These are phyloP conservation scores for Metopia argyrocephala DNA, from an alignment of 2,888 invertebrate genomes.

Conservation along the genomic window DNA sequence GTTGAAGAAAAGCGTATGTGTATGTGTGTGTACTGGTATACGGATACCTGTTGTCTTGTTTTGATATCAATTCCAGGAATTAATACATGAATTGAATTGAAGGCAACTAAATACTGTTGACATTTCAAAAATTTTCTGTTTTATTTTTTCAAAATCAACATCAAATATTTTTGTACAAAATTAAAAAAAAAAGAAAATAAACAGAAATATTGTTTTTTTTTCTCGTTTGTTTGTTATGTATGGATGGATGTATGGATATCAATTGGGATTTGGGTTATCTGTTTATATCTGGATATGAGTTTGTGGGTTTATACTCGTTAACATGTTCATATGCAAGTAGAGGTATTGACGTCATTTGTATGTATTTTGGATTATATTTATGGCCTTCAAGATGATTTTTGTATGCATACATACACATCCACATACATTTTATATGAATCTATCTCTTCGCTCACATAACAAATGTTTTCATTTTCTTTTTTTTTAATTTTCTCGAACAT, in stretches of 20 bases:
- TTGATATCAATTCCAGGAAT: slow-evolving; percentile 48
- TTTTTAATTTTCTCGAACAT: not conserved
- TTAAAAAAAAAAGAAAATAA: slow-evolving; percentile 22
- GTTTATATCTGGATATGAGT: not conserved
- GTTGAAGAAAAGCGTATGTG: not conserved
- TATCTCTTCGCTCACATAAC: not conserved
- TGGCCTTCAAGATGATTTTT: slow-evolving; percentile 52
- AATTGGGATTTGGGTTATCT: not conserved
- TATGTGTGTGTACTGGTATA: not conserved
- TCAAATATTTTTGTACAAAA: slow-evolving; percentile 14
- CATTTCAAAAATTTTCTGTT: slow-evolving; percentile 52
- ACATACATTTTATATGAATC: too few relatives aligned
- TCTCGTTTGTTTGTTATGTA: not conserved
- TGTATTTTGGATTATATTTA: slow-evolving; percentile 37
- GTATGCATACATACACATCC: not conserved
- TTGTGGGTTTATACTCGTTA: too few relatives aligned
- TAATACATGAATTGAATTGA: slow-evolving; percentile 35
- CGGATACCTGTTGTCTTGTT: slow-evolving; percentile 1
- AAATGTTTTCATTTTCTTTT: slow-evolving; percentile 2
- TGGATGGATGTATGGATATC: not conserved
- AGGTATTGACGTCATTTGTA: slow-evolving; percentile 22
- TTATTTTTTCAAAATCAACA: not conserved
- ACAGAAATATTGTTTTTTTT: slow-evolving; percentile 48
- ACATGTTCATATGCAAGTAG: not conserved
- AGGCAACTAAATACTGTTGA: slow-evolving; percentile 60